A percentile compares a stretch with the other conserved stretches of the same genome.
Conservation (phyloP, 2,113 vertebrate genomes). For the Apus apus region DNA sequence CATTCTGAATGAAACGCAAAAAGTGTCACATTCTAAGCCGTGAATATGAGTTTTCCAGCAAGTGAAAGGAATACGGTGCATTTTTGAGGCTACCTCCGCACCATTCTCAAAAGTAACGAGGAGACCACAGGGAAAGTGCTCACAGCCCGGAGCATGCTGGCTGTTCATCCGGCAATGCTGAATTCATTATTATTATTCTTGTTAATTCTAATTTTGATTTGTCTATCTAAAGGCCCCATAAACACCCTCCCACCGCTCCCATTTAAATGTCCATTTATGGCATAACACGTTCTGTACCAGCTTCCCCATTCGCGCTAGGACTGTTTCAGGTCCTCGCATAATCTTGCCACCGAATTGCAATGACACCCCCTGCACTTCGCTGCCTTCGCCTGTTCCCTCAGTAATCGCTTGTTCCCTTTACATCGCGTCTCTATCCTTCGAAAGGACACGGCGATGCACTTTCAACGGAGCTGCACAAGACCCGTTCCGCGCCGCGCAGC, state of each 20-base stretch:
- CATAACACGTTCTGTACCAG: background rate
- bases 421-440: background rate
- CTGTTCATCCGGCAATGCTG: background rate
- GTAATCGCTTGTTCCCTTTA: constrained; percentile 13
- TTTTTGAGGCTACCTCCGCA: constrained; percentile 24
- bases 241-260: background rate
- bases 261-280: background rate
- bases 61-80: constrained; percentile 41
- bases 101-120: constrained; percentile 11
- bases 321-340: background rate
- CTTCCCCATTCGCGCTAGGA: background rate
- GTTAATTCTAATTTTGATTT: background rate
- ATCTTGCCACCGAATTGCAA: background rate
- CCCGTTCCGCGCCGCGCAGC: background rate
- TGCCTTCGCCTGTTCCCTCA: background rate
- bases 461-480: background rate
- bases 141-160: background rate
- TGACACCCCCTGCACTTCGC: background rate
- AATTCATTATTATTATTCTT: background rate
- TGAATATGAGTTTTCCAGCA: constrained; percentile 40
- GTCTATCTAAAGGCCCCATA: background rate
- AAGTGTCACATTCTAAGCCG: constrained; percentile 31
- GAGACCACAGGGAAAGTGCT: constrained; percentile 31
- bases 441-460: background rate
- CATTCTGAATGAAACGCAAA: constrained; percentile 13